Evolutionary conservation across 2,113 vertebrate genomes (phyloP).

Genomic region (Clarias gariepinus): DNA sequence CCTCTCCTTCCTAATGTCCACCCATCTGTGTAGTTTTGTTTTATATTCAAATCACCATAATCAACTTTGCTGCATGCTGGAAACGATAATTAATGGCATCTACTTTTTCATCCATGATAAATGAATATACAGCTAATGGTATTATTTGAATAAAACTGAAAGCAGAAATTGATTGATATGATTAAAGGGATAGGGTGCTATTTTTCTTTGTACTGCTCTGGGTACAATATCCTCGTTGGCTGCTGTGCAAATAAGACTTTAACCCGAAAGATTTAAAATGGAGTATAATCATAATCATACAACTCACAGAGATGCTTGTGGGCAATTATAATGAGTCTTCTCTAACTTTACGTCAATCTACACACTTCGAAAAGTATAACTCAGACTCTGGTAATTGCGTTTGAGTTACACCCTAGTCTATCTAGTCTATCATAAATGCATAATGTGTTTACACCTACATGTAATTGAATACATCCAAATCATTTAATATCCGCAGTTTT

Average conservation of each 20-base stretch:
- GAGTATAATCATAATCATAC: background rate
- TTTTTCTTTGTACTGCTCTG: slow-evolving; percentile 34
- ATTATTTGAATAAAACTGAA: slow-evolving; percentile 94
- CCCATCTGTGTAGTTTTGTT: slow-evolving; percentile 90
- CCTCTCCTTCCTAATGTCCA: slow-evolving; percentile 89
- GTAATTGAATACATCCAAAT: slow-evolving; percentile 8
- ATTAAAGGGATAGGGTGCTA: slow-evolving; percentile 69
- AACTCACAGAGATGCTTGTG: background rate
- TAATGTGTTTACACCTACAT: background rate
- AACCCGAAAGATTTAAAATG: slow-evolving; percentile 7
- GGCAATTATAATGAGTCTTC: slow-evolving; percentile 12
- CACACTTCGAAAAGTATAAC: background rate
- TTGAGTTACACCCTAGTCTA: slow-evolving; percentile 9
- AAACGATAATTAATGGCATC: slow-evolving; percentile 95
- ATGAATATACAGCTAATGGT: slow-evolving; percentile 87
- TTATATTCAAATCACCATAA: slow-evolving; percentile 94
- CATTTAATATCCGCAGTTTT: slow-evolving; percentile 6
- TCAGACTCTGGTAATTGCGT: slow-evolving; percentile 10
- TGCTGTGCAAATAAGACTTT: slow-evolving; percentile 18
- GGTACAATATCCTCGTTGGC: background rate
- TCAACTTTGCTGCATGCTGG: slow-evolving; percentile 91
- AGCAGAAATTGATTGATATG: slow-evolving; percentile 39
- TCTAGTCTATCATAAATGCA: background rate
- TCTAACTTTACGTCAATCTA: background rate
- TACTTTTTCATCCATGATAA: slow-evolving; percentile 90